These are phyloP conservation scores for Acarapis woodi DNA, from an alignment of 1,140 invertebrate genomes.

Conservation along the genomic window DNA sequence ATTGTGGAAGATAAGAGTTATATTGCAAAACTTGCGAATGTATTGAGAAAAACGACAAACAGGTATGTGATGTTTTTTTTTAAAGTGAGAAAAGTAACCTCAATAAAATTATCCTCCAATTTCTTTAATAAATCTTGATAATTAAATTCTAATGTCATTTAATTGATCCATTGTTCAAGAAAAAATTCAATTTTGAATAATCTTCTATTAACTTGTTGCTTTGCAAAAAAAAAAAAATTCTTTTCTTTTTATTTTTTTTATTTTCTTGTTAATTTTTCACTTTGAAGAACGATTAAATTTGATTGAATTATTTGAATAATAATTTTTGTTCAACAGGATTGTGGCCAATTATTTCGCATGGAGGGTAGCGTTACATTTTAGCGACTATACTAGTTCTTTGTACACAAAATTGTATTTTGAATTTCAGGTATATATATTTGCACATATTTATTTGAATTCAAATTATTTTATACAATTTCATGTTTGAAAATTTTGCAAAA, in stretches of 20 bases:
- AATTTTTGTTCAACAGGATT: background rate
- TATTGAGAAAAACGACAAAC: background rate
- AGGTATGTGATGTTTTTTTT: background rate
- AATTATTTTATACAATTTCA: no score
- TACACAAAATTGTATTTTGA: background rate
- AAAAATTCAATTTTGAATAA: no score
- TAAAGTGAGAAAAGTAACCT: no score
- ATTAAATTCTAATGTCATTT: no score
- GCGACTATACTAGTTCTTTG: slow-evolving; percentile 1
- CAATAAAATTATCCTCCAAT: no score
- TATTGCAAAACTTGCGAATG: background rate
- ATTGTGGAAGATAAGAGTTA: background rate
- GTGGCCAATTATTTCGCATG: slow-evolving; percentile 6
- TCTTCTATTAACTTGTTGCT: no score
- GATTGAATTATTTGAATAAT: background rate
- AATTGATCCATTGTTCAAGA: no score
- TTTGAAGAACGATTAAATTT: background rate
- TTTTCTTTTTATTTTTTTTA: background rate
- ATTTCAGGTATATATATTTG: no score
- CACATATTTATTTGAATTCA: no score
- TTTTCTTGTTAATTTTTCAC: background rate
- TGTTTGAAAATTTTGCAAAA: no score
- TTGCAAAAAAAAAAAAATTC: background rate
- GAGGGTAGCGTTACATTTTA: background rate
- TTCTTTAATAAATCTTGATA: no score